phyloP scores from a whole-genome alignment of 2,797 vertebrate genomes.

The Alexandromys oeconomus region DNA sequence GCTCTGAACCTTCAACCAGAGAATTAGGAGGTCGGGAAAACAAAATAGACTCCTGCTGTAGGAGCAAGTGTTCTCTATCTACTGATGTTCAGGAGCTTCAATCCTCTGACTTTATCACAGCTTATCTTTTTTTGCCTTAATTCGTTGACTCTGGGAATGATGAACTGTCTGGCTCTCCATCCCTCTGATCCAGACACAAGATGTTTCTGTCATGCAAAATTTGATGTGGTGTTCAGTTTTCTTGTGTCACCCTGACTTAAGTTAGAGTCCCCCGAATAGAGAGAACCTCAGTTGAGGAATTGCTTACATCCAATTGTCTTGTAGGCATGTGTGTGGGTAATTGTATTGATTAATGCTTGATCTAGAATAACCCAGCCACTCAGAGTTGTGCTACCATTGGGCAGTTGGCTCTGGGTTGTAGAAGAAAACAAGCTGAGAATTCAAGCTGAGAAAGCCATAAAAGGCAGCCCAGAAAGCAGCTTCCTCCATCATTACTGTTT shows the following conservation, averaged over 20 bases:
- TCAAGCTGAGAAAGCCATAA: neutral
- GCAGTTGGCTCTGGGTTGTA: neutral
- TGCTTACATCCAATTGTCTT: neutral
- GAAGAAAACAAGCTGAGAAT: neutral
- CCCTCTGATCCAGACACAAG: neutral
- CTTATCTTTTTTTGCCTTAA: neutral
- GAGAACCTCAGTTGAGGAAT: neutral
- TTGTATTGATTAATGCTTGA: too few relatives aligned
- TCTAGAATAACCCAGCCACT: neutral
- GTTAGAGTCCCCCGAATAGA: neutral
- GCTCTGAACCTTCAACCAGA: neutral
- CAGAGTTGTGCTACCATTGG: neutral
- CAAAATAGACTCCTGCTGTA: neutral
- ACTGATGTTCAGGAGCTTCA: too few relatives aligned
- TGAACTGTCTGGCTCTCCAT: neutral
- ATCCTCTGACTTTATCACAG: neutral
- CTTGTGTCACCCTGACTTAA: neutral
- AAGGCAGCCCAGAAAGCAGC: too few relatives aligned
- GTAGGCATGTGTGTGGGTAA: neutral
- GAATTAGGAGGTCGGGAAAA: neutral
- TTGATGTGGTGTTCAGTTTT: neutral
- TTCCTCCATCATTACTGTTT: neutral
- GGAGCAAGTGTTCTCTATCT: neutral
- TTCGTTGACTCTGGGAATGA: neutral
- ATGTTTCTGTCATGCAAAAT: conserved; percentile 20